A percentile compares a stretch with the other conserved stretches of the same genome.
These are phyloP conservation scores for Diploptera punctata DNA, from an alignment of 2,888 invertebrate genomes.

Conservation along the genomic window DNA sequence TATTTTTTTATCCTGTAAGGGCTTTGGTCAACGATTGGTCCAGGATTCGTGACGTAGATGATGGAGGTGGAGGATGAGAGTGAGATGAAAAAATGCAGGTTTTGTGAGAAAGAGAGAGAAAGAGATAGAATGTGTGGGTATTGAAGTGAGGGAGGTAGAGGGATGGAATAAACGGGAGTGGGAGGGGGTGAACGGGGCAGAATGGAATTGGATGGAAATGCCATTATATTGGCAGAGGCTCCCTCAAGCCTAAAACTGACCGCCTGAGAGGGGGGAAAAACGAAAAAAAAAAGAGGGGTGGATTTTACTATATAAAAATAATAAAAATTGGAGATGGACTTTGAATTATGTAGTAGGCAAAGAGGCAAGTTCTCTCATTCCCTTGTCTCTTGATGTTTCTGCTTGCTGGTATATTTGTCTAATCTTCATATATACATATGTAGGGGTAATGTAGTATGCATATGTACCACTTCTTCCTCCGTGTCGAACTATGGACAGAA, in stretches of 20 bases:
- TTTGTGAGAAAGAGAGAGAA: conserved; percentile 28
- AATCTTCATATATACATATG: conserved; percentile 41
- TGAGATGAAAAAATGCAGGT: conserved; percentile 5
- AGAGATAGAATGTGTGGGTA: conserved; percentile 20
- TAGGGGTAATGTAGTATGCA: conserved; percentile 23
- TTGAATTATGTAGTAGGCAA: conserved; percentile 58
- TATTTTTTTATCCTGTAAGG: conserved; percentile 30
- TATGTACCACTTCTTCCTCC: not conserved
- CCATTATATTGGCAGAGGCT: conserved; percentile 39
- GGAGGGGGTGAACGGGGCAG: conserved; percentile 24
- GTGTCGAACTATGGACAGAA: not conserved
- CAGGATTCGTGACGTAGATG: conserved; percentile 38
- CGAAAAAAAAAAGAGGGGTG: conserved; percentile 25
- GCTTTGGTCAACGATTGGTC: conserved; percentile 37
- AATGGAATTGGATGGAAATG: conserved; percentile 41
- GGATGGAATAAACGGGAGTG: conserved; percentile 1
- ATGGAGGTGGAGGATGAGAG: conserved; percentile 18
- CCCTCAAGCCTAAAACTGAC: conserved; percentile 38
- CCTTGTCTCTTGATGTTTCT: conserved; percentile 31
- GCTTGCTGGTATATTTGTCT: conserved; percentile 32
- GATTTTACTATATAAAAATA: conserved; percentile 50
- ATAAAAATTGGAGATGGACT: conserved; percentile 60
- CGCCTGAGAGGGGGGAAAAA: conserved; percentile 18
- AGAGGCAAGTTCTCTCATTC: conserved; percentile 27
- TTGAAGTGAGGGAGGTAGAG: conserved; percentile 24